Evolutionary conservation across 2,113 vertebrate genomes (phyloP).

Genomic region (Uria lomvia): DNA sequence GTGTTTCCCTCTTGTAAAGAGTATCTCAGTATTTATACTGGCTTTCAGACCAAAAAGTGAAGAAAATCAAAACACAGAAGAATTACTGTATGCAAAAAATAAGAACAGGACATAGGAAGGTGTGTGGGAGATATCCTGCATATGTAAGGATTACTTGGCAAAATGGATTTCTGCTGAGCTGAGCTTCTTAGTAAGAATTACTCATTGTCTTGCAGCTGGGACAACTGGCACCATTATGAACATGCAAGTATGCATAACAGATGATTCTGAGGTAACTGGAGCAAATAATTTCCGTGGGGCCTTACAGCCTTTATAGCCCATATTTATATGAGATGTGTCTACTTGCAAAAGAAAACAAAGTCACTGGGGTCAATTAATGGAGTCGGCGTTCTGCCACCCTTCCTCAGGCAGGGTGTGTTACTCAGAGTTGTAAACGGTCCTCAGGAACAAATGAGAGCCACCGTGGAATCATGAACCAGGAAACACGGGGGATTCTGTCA

Average conservation of each 20-base stretch:
- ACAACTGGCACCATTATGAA: not conserved
- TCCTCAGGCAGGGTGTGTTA: not conserved
- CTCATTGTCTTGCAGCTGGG: slow-evolving; percentile 1
- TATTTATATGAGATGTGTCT: not conserved
- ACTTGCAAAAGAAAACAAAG: not conserved
- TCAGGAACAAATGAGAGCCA: not conserved
- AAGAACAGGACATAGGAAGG: not conserved
- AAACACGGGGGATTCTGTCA: not conserved
- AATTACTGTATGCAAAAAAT: not conserved
- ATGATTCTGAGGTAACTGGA: not conserved
- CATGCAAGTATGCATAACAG: not conserved
- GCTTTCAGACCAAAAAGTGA: not conserved
- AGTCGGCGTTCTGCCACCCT: not conserved
- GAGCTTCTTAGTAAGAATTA: not conserved
- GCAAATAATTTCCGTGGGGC: not conserved
- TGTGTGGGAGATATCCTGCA: not conserved
- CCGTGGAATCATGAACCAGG: not conserved
- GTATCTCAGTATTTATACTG: slow-evolving; percentile 18
- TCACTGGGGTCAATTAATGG: not conserved
- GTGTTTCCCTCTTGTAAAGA: not conserved
- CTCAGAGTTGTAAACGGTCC: not conserved
- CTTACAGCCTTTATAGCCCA: not conserved
- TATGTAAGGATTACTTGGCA: not conserved
- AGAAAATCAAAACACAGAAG: slow-evolving; percentile 29
- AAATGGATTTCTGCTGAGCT: slow-evolving; percentile 37